Conservation (phyloP, 2,113 vertebrate species). For the Gulo gulo region DNA sequence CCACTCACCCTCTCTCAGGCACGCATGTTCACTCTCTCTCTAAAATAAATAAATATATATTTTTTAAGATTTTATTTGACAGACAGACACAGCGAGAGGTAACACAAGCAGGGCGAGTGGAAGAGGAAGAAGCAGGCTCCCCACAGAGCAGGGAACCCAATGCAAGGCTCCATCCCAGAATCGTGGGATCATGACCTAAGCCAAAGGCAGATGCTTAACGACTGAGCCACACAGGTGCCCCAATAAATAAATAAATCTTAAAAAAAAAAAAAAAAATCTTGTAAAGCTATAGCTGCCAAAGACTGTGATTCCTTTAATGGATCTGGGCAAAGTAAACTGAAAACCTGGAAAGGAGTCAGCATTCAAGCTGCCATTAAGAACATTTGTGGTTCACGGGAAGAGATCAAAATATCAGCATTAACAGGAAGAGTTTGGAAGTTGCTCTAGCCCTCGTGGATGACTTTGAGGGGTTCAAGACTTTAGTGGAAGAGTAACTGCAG, state of each 20-base stretch:
- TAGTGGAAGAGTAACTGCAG: neutral
- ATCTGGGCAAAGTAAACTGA: neutral
- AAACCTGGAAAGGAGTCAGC: neutral
- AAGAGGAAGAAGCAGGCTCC: no score
- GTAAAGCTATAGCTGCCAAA: neutral
- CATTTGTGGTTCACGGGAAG: neutral
- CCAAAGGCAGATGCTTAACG: no score
- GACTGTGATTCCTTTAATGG: neutral
- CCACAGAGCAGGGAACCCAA: no score
- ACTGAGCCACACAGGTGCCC: no score
- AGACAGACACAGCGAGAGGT: no score
- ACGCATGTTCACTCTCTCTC: neutral
- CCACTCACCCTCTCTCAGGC: neutral
- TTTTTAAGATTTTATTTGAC: no score
- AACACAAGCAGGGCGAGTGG: no score
- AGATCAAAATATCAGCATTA: neutral
- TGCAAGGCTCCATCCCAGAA: no score
- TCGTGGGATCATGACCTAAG: no score
- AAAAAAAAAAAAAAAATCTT: neutral
- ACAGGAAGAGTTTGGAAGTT: neutral
- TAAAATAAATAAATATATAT: neutral
- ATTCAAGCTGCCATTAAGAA: neutral
- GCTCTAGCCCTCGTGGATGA: neutral
- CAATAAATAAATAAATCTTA: neutral
- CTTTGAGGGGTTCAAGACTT: neutral